phyloP scores from a whole-genome alignment of 2,888 invertebrate genomes.

The Sminthurinus aureus region DNA sequence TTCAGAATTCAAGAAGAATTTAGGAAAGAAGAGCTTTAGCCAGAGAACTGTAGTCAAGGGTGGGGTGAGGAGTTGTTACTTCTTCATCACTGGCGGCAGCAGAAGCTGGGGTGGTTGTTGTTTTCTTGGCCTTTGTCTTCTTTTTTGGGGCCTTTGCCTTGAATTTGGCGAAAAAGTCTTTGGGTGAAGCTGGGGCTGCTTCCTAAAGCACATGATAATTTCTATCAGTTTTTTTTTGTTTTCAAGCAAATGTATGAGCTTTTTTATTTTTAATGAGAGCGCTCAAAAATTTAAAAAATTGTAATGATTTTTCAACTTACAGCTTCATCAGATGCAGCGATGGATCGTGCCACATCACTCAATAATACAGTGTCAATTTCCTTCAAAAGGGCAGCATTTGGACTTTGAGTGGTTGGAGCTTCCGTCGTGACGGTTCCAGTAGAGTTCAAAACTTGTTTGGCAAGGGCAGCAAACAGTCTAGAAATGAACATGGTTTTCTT shows the following conservation, averaged over 20 bases:
- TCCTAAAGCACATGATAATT: too few relatives aligned
- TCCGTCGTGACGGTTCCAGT: conserved; percentile 40
- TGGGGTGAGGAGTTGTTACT: conserved; percentile 42
- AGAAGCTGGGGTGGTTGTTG: conserved; percentile 24
- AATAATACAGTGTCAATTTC: conserved; percentile 50
- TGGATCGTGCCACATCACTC: conserved; percentile 44
- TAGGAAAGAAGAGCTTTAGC: conserved; percentile 50
- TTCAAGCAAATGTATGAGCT: neutral
- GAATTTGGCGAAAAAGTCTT: neutral
- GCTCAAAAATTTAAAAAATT: neutral
- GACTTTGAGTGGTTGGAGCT: conserved; percentile 43
- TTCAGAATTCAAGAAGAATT: neutral
- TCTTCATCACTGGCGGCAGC: conserved; percentile 5
- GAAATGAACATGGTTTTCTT: conserved; percentile 57
- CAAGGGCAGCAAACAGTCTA: conserved; percentile 54
- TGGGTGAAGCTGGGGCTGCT: conserved; percentile 7
- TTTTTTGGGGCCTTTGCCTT: conserved; percentile 16
- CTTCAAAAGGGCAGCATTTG: conserved; percentile 44
- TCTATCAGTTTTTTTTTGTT: too few relatives aligned
- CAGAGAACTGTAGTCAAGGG: conserved; percentile 49
- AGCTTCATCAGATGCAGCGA: conserved; percentile 14
- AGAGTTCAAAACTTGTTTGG: conserved; percentile 51
- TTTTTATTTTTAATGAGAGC: neutral
- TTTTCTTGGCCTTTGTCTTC: conserved; percentile 2
- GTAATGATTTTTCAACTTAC: too few relatives aligned